phyloP scores from a whole-genome alignment of 35 echinoderm and acorn worm genomes.

The Acanthaster planci region DNA sequence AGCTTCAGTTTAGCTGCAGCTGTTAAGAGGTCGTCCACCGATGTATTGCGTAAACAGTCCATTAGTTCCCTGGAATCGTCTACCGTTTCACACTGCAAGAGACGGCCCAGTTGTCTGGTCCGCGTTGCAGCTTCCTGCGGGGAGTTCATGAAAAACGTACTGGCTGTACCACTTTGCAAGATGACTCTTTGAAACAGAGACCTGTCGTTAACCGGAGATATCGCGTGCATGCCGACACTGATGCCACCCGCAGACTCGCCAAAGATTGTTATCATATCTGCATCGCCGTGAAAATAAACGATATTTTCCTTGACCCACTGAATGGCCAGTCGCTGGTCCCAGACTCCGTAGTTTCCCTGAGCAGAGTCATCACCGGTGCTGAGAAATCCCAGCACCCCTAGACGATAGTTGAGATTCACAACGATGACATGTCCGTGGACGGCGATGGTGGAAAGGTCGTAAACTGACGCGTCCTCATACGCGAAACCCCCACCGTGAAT shows the following conservation, averaged over 20 bases:
- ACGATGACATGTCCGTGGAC: constrained; percentile 42
- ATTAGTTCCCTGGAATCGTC: not conserved
- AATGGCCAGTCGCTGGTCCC: constrained; percentile 43
- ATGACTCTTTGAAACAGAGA: constrained; percentile 31
- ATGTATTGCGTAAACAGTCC: constrained; percentile 30
- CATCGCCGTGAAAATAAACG: constrained; percentile 21
- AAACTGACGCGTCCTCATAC: not conserved
- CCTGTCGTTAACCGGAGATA: constrained; percentile 2
- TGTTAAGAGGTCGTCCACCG: not conserved
- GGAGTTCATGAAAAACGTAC: not conserved
- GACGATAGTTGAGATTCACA: constrained; percentile 53
- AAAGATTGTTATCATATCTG: constrained; percentile 49
- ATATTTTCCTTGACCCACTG: constrained; percentile 53
- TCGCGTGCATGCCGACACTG: not conserved
- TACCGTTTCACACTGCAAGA: not conserved
- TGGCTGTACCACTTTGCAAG: not conserved
- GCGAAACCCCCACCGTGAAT: constrained; percentile 28
- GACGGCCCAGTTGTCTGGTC: not conserved
- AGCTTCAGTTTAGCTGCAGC: not conserved
- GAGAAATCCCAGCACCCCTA: constrained; percentile 56
- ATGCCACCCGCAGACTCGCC: constrained; percentile 24
- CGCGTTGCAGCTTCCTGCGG: not conserved
- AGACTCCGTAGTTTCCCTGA: constrained; percentile 40
- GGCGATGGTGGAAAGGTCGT: constrained; percentile 15
- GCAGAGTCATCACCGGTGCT: constrained; percentile 43